phyloP scores from a whole-genome alignment of 2,113 vertebrate genomes.

The Opisthocomus hoazin region DNA sequence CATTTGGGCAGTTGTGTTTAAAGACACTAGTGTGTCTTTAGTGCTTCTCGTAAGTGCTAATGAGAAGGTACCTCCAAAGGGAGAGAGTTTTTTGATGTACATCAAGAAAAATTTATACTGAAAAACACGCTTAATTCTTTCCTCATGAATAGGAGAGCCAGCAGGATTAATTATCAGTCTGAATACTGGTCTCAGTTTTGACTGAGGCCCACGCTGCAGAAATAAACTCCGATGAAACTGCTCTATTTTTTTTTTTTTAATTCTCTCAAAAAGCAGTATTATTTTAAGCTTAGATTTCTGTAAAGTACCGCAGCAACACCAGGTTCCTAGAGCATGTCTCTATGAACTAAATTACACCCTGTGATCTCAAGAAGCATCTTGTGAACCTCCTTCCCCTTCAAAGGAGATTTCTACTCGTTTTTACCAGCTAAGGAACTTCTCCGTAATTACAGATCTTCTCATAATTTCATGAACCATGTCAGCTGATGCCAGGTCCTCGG shows the following conservation, averaged over 20 bases:
- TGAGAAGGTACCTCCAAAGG: not conserved
- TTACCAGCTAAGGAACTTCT: not conserved
- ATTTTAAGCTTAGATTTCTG: not conserved
- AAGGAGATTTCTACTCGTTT: not conserved
- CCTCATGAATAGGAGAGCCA: not conserved
- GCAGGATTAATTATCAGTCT: not conserved
- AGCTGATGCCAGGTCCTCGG: not conserved
- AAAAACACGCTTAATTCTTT: not conserved
- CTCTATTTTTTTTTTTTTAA: not conserved
- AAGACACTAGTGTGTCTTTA: not conserved
- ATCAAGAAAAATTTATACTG: not conserved
- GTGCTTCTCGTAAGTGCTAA: not conserved
- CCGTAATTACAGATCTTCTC: not conserved
- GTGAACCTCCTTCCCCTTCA: not conserved
- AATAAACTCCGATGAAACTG: not conserved
- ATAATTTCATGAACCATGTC: not conserved
- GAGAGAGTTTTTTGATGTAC: not conserved
- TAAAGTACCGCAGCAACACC: not conserved
- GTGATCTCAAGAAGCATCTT: not conserved
- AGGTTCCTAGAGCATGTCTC: not conserved
- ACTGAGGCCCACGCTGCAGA: not conserved
- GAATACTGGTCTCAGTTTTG: not conserved
- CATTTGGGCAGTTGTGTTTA: not conserved
- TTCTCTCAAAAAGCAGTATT: not conserved
- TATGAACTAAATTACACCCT: not conserved